Base-by-base conservation (phyloP, 2,113 vertebrate genomes). In the Ophthalmolycus amberensis region DNA sequence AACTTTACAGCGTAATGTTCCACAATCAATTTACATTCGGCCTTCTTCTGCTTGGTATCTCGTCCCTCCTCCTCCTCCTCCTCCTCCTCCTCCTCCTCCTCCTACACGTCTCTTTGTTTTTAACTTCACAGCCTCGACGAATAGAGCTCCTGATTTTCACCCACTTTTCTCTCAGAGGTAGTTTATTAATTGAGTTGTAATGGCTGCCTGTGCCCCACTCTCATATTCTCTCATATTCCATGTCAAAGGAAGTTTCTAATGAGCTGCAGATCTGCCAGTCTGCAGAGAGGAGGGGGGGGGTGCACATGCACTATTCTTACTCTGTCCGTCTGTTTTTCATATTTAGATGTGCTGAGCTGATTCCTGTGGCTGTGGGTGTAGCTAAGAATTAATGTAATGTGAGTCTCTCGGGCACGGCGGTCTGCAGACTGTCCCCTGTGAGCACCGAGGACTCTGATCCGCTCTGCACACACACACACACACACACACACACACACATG, bases 131-230 rank as follows among this genome's bases (percentile, higher is more conserved):
- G 60, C 25, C 42, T 34, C 44, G 5, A 6, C 6, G 5, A 22
- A 37, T 5, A 7, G 22, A 54, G 34, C 5, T n/a, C 32, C 37
- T 64, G 83, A 44, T 83, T 79, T 77, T 54, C 71, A 40, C 44
- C 18, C 69, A 22, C 52, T 65, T 63, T 75, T 25, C 37, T 14
- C 71, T 80, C 75, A 52, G 65, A 79, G 79, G 71, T 78, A 69
- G 46, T 85, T 91, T 91, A 96, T 96, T 96, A 95, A 93, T 93
- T 93, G 85, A 90, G 92, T 92, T 80, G 90, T 95, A 96, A 95
- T 95, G 94, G 93, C 87, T 6, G 89, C 88, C 79, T 68, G 42
- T 3, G 64, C 80, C 70, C 52, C 90, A 88, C 94, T 96, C 94
- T 93, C 91, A 94, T 95, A 95, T 95, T 95, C 94, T 94, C 90